phyloP scores from a whole-genome alignment of 2,888 invertebrate species.

The Zeuzera pyrina region DNA sequence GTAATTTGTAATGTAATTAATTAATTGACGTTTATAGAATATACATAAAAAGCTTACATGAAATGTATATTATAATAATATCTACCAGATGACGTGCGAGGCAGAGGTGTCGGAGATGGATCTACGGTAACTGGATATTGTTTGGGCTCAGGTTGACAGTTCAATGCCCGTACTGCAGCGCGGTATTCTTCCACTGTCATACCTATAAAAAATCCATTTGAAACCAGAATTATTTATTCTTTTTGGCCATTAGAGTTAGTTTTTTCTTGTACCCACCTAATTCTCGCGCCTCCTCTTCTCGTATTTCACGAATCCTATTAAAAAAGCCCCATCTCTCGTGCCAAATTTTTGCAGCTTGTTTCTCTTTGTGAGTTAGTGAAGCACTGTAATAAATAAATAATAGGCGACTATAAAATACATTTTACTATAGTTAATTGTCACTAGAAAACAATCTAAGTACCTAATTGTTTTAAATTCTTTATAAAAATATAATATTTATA shows the following conservation, averaged over 20 bases:
- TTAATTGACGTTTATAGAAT: too few relatives aligned
- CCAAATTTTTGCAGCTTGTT: slow-evolving; percentile 49
- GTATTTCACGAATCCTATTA: slow-evolving; percentile 38
- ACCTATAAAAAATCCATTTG: slow-evolving; percentile 23
- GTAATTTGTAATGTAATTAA: too few relatives aligned
- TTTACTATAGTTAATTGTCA: too few relatives aligned
- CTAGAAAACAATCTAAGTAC: too few relatives aligned
- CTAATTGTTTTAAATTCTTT: too few relatives aligned
- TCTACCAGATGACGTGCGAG: slow-evolving; percentile 53
- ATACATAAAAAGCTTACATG: too few relatives aligned
- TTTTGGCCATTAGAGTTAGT: too few relatives aligned
- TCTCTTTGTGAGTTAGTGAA: slow-evolving; percentile 34
- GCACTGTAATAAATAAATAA: slow-evolving; percentile 7
- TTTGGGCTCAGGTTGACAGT: slow-evolving; percentile 41
- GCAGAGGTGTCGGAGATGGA: slow-evolving; percentile 47
- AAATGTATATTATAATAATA: too few relatives aligned
- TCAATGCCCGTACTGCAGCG: slow-evolving; percentile 42
- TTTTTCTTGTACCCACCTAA: slow-evolving; percentile 33
- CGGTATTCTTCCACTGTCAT: slow-evolving; percentile 50
- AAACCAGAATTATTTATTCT: too few relatives aligned
- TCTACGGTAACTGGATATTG: slow-evolving; percentile 42
- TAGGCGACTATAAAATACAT: too few relatives aligned
- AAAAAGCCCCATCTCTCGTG: slow-evolving; percentile 54
- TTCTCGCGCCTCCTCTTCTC: slow-evolving; percentile 54
- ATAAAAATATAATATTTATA: too few relatives aligned